Base-by-base conservation (phyloP, 2,888 invertebrate species). In the Phengaris alcon region DNA sequence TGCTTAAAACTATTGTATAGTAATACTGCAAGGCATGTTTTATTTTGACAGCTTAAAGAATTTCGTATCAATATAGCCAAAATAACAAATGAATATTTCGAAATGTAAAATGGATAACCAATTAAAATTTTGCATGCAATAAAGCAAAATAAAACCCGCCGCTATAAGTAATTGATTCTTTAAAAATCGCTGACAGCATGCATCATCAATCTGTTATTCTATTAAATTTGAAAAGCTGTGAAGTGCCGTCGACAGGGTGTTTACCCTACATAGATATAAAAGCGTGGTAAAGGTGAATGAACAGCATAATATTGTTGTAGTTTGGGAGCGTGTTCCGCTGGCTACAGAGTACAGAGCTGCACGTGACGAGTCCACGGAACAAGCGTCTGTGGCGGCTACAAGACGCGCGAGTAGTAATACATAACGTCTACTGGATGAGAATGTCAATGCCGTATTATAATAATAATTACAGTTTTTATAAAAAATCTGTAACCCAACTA, bases 141-240 rank as follows among this genome's bases (percentile, higher is more conserved):
- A 44, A 44, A 55, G 3, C 13, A 55, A 7, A 55, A 3, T 5
- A 22, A 59, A 22, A 9, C 22, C 59, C 59, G 59, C 59, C 59
- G 10, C 6, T 22, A 22, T 5, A 64, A 35, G 35, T 64, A 64
- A 64, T 35, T 44, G 15, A 64, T 64, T 35, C 64, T 64, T 64
- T 35, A 35, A 64, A 64, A 64, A 64, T 64, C 6, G 13, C 12
- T 44, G 35, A 64, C 64, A 44, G 35, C 12, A 2, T 64, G 64
- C 64, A 64, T 44, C 64, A 64, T 64, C 59, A 22, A 59, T 22
- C 35, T 35, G 64, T 64, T 64, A 22, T 64, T 64, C 64, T 44
- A 64, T 64, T 44, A 64, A 64, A 64, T 64, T 35, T 64, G 64
- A 44, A 64, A 64, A 64, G 35, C 64, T 35, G 64, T 64, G 64